Percentiles rank a stretch among this genome's conserved stretches.
phyloP scores from a whole-genome alignment of 1,140 invertebrate genomes.

The Cyphomyrmex costatus region DNA sequence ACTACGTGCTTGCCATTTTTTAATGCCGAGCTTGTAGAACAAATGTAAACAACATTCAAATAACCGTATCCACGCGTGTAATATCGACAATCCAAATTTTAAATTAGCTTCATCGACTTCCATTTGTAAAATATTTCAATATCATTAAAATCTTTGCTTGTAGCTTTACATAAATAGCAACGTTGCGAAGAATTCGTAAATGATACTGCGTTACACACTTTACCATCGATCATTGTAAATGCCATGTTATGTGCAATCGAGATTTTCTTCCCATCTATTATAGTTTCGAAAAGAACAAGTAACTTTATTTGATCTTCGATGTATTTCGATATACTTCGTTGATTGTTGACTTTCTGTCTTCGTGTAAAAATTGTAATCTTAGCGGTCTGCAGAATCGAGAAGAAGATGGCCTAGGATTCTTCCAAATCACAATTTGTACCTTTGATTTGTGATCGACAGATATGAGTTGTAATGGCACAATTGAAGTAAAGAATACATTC shows the following conservation, averaged over 20 bases:
- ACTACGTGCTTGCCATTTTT: slow-evolving; percentile 73
- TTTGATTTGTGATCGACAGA: background rate
- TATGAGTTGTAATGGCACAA: no score
- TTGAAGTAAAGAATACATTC: no score
- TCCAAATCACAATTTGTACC: slow-evolving; percentile 8
- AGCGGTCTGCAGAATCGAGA: slow-evolving; percentile 6
- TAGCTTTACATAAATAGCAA: background rate
- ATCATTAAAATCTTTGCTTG: slow-evolving; percentile 83
- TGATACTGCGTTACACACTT: background rate
- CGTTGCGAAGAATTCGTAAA: no score
- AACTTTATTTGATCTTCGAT: background rate
- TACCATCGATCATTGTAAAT: slow-evolving; percentile 10
- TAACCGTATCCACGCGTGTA: slow-evolving; percentile 81
- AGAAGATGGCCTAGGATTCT: slow-evolving; percentile 19
- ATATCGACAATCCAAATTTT: slow-evolving; percentile 80
- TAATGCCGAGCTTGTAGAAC: slow-evolving; percentile 75
- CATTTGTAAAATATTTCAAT: slow-evolving; percentile 68
- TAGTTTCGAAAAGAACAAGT: background rate
- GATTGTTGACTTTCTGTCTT: background rate
- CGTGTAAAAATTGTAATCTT: slow-evolving; percentile 6
- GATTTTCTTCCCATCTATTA: no score
- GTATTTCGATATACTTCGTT: background rate
- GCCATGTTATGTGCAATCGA: no score
- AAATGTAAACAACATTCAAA: slow-evolving; percentile 81
- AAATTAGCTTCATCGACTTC: slow-evolving; percentile 68